These are phyloP conservation scores for Nycteola revayana DNA, from an alignment of 2,888 invertebrate species.

Conservation along the genomic window DNA sequence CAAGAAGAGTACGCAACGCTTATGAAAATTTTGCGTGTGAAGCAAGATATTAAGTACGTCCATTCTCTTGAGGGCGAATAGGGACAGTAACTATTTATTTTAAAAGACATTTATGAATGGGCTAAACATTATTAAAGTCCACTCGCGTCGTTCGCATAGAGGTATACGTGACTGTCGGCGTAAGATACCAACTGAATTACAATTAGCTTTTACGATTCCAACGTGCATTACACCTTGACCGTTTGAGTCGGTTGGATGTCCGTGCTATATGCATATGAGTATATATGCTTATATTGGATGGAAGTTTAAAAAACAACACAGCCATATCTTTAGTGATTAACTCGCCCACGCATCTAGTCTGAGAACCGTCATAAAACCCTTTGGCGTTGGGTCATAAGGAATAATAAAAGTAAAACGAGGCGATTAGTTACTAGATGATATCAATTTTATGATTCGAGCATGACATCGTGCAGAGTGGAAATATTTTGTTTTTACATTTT, in stretches of 20 bases:
- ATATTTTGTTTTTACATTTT: constrained; percentile 5
- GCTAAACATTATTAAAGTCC: constrained; percentile 46
- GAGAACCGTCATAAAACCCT: constrained; percentile 6
- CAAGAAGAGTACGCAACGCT: constrained; percentile 29
- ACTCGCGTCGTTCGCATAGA: constrained; percentile 48
- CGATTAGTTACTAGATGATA: constrained; percentile 12
- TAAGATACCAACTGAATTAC: constrained; percentile 50
- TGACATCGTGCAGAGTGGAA: constrained; percentile 6
- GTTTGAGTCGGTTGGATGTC: constrained; percentile 33
- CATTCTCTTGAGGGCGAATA: constrained; percentile 18
- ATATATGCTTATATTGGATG: too few relatives aligned
- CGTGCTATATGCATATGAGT: constrained; percentile 22
- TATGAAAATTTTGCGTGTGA: constrained; percentile 34
- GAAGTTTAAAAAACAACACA: background rate
- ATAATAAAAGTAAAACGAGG: constrained; percentile 13
- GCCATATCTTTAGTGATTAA: constrained; percentile 20
- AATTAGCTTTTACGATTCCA: constrained; percentile 53
- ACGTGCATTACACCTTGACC: constrained; percentile 33
- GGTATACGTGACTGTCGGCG: constrained; percentile 57
- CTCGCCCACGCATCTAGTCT: constrained; percentile 16
- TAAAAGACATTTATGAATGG: constrained; percentile 54
- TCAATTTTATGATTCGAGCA: constrained; percentile 10
- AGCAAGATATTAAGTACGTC: constrained; percentile 12
- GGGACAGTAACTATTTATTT: constrained; percentile 33
- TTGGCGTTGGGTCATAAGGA: constrained; percentile 9